These are phyloP conservation scores for Nephrotoma flavescens DNA, from an alignment of 2,888 invertebrate species.

Conservation along the genomic window DNA sequence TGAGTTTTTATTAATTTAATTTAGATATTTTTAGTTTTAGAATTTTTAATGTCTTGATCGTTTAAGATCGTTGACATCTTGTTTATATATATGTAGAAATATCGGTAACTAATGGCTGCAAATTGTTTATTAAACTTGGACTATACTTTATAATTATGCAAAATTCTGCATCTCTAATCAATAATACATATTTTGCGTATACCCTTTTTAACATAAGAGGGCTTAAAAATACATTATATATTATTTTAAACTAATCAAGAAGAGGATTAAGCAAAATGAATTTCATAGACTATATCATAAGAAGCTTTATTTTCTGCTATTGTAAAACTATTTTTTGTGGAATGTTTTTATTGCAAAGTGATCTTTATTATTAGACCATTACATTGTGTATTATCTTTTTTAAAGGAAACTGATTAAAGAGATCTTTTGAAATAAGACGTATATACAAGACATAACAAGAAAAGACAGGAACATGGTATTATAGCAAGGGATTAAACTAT, in stretches of 20 bases:
- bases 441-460: background rate
- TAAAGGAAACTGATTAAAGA: background rate
- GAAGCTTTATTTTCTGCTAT: background rate
- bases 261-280: background rate
- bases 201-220: background rate
- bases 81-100: background rate
- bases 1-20: background rate
- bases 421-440: background rate
- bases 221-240: background rate
- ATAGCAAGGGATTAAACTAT: background rate
- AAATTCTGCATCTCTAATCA: background rate
- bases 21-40: background rate
- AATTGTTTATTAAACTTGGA: background rate
- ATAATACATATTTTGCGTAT: background rate
- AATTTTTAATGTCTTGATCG: background rate
- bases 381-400: background rate
- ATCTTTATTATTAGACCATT: background rate
- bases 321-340: background rate
- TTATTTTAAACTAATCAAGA: background rate
- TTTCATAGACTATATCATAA: background rate
- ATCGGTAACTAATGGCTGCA: background rate
- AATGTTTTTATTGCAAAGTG: background rate
- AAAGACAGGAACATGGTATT: background rate
- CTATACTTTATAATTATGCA: no score
- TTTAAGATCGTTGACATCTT: background rate